Evolutionary conservation across 2,888 invertebrate genomes (phyloP).

Genomic region (Eupithecia exiguata): DNA sequence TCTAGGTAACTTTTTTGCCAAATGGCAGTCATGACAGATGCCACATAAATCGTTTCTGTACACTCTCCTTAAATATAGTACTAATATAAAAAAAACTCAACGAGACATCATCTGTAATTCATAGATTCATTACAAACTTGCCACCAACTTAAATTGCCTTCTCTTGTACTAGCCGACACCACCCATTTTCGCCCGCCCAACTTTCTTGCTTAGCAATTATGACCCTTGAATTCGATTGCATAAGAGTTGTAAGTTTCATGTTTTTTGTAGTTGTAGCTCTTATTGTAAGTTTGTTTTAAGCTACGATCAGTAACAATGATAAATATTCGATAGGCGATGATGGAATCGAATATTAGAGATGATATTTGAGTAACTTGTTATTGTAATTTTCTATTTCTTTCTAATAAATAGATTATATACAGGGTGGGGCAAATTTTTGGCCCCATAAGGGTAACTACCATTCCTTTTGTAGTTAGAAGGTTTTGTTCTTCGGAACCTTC

Average conservation of each 20-base stretch:
- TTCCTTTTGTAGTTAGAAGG: too few species aligned
- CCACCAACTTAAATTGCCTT: slow-evolving; percentile 63
- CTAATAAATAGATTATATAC: too few species aligned
- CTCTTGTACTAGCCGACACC: slow-evolving; percentile 51
- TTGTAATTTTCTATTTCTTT: too few species aligned
- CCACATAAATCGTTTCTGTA: too few species aligned
- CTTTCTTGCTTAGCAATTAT: slow-evolving; percentile 10
- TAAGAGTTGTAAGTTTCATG: not conserved
- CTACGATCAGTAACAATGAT: slow-evolving; percentile 25
- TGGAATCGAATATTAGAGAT: slow-evolving; percentile 9
- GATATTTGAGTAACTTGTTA: not conserved
- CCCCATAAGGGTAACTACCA: too few species aligned
- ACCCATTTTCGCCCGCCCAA: slow-evolving; percentile 15
- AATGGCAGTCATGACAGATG: too few species aligned
- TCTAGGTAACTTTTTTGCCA: too few species aligned
- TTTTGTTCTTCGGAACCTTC: too few species aligned
- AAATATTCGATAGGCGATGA: slow-evolving; percentile 24
- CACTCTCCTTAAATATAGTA: too few species aligned
- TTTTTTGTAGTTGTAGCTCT: slow-evolving; percentile 9
- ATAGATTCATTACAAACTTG: slow-evolving; percentile 59
- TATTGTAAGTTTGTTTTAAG: not conserved
- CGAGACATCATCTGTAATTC: slow-evolving; percentile 56
- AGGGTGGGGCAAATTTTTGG: too few species aligned
- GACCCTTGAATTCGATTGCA: not conserved
- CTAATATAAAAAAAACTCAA: slow-evolving; percentile 16